A percentile compares a stretch with the other conserved stretches of the same genome.
phyloP scores from a whole-genome alignment of 2,888 invertebrate species.

The Ceriagrion tenellum region DNA sequence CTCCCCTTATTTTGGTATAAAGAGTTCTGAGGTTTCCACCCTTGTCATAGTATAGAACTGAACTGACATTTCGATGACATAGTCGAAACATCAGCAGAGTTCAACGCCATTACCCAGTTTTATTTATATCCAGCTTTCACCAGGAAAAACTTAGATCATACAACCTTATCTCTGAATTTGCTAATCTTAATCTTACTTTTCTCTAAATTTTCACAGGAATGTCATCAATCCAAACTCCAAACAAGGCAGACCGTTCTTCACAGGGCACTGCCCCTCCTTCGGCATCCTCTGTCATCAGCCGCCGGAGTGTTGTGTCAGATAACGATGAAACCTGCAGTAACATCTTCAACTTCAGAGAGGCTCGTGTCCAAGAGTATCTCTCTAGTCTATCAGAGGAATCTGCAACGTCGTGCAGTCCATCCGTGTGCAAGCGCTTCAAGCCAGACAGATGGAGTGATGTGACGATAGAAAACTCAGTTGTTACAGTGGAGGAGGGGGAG shows the following conservation, averaged over 20 bases:
- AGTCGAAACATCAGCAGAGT: too few species aligned
- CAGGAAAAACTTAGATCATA: too few species aligned
- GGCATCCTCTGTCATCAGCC: constrained; percentile 72
- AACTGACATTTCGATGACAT: too few species aligned
- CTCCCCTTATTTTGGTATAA: too few species aligned
- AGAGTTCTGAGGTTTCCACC: too few species aligned
- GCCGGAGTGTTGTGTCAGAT: constrained; percentile 46
- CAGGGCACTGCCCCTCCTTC: constrained; percentile 73
- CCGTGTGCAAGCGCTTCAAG: constrained; percentile 49
- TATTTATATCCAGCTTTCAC: too few species aligned
- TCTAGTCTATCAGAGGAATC: constrained; percentile 77
- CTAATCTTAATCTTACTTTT: background rate
- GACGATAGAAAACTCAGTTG: constrained; percentile 2
- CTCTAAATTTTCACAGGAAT: constrained; percentile 71
- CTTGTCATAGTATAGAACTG: too few species aligned
- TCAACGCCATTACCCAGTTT: too few species aligned
- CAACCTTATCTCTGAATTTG: too few species aligned
- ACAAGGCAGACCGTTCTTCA: constrained; percentile 74
- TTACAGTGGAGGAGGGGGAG: background rate
- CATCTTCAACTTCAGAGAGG: constrained; percentile 79
- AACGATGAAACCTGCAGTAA: constrained; percentile 72
- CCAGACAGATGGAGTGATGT: constrained; percentile 12
- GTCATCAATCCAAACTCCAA: constrained; percentile 74
- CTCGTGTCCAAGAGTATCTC: constrained; percentile 79
- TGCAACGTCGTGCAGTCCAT: constrained; percentile 24